Percentiles rank a stretch among this genome's conserved stretches.
phyloP scores from a whole-genome alignment of 2,113 vertebrate genomes.

The Tylochromis polylepis region DNA sequence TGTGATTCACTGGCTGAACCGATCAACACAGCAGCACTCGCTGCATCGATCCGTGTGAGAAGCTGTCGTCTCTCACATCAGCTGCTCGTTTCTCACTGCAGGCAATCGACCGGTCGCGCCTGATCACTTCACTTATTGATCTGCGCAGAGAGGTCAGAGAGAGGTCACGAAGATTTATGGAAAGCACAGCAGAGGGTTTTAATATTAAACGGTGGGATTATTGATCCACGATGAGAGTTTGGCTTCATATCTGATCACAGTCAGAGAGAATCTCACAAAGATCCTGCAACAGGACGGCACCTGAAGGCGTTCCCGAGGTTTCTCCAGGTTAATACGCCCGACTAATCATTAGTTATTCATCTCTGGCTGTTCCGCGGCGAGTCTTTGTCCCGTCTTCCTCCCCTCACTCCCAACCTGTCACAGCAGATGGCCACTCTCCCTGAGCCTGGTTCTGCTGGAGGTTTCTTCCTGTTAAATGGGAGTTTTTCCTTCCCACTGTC shows the following conservation, averaged over 20 bases:
- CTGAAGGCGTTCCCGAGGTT: not conserved
- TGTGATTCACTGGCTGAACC: not conserved
- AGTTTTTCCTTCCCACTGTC: not conserved
- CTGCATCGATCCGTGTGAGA: constrained; percentile 36
- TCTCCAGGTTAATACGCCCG: not conserved
- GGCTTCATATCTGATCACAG: not conserved
- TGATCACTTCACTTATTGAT: not conserved
- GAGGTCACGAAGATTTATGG: not conserved
- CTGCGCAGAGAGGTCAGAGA: not conserved
- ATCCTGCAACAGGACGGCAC: not conserved
- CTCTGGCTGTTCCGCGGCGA: not conserved
- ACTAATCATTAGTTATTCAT: not conserved
- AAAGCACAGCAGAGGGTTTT: not conserved
- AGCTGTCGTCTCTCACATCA: not conserved
- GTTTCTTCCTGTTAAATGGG: not conserved
- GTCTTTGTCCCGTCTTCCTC: not conserved
- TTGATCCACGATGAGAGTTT: not conserved
- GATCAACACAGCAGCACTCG: not conserved
- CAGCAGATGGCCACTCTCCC: not conserved
- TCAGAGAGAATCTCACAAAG: fast-evolving
- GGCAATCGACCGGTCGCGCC: not conserved
- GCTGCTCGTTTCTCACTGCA: not conserved
- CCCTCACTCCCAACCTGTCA: not conserved
- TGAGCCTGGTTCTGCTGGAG: not conserved
- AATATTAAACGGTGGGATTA: fast-evolving